Base-by-base conservation (phyloP, 2,888 invertebrate genomes). In the Mesorhabditis sp. region DNA sequence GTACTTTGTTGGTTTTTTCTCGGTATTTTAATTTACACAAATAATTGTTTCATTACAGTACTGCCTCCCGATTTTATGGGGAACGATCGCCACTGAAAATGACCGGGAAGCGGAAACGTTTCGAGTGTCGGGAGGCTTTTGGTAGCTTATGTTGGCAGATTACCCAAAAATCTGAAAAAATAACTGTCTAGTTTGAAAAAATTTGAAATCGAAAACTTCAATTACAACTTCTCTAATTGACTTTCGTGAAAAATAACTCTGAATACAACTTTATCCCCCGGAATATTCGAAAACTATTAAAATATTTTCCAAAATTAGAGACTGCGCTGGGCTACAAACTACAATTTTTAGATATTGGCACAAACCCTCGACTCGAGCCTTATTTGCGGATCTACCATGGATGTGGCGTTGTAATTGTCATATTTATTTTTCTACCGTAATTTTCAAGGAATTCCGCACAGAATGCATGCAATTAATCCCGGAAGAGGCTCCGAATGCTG, bases 291-390 rank as follows among this genome's bases (percentile, higher is more conserved):
- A n/a, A n/a, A n/a, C n/a, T n/a, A n/a, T n/a, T n/a, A n/a, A n/a
- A n/a, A n/a, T 28, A 28, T 28, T 28, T 28, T 28, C 28, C 28
- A n/a, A n/a, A n/a, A 28, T 28, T 28, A 28, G 28, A 28, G 28
- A 2, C 28, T 28, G 2, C 28, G 28, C 28, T 28, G 28, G 28
- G 28, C 28, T 28, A 28, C 28, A 28, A 28, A 28, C 28, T 28
- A 28, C 28, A 28, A n/a, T 50, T 50, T 50, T n/a, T n/a, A 50
- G 58, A 50, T 50, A n/a, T 10, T 50, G 7, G 10, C n/a, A 50
- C n/a, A 50, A 50, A 50, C n/a, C 58, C 58, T 50, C 58, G 58
- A n/a, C 58, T 50, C n/a, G 58, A 50, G 58, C 58, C 58, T n/a
- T 50, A 50, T 50, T 50, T 50, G 58, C 58, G 58, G n/a, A 50